Evolutionary conservation across 2,888 invertebrate genomes (phyloP).

Genomic region (Leptarthrus brevirostris): DNA sequence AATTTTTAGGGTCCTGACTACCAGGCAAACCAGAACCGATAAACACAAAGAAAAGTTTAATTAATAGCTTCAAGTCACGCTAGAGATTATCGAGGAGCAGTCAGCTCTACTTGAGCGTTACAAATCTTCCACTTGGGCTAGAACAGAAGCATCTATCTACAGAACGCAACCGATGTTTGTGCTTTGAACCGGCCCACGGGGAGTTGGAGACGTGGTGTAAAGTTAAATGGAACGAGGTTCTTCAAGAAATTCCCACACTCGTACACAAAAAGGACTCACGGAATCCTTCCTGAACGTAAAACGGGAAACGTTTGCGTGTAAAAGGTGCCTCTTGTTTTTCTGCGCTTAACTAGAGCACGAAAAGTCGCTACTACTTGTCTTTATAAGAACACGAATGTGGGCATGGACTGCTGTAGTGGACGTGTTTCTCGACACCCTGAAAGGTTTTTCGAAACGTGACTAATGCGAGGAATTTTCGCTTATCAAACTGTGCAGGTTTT

Average conservation of each 20-base stretch:
- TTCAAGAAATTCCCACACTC: conserved; percentile 15
- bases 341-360: conserved; percentile 26
- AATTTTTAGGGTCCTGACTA: background rate
- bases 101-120: background rate
- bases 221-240: background rate
- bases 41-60: conserved; percentile 41
- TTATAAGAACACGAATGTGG: background rate
- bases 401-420: background rate
- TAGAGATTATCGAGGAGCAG: conserved; percentile 18
- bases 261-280: too few species aligned
- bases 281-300: conserved; percentile 7
- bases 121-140: conserved; percentile 22
- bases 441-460: conserved; percentile 45
- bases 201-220: too few species aligned
- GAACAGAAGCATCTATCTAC: conserved; percentile 5
- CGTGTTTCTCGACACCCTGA: conserved; percentile 14
- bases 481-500: conserved; percentile 47
- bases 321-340: background rate
- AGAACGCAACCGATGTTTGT: background rate
- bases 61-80: conserved; percentile 42
- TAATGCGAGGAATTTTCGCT: conserved; percentile 43
- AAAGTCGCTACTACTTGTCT: background rate
- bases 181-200: conserved; percentile 6
- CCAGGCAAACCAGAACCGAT: conserved; percentile 29
- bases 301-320: conserved; percentile 8